Conservation (phyloP, 2,113 vertebrate genomes). For the Lichenostomus cassidix region DNA sequence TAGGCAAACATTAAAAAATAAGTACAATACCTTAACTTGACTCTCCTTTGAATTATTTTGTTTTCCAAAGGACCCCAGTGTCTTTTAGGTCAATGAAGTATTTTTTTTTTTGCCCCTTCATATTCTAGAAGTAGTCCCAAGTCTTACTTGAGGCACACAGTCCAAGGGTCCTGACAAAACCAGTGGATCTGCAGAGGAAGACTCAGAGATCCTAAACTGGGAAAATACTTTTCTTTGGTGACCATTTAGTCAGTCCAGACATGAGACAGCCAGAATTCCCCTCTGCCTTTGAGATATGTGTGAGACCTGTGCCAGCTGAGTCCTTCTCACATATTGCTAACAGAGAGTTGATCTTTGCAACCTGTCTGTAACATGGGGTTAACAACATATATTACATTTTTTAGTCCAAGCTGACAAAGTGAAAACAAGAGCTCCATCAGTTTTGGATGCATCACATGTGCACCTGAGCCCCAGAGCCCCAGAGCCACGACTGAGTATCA, state of each 20-base stretch:
- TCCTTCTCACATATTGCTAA: not conserved
- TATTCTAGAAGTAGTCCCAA: not conserved
- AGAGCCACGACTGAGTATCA: accelerated
- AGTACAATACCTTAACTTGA: not conserved
- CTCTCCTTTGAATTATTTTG: not conserved
- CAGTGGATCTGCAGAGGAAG: not conserved
- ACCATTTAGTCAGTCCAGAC: not conserved
- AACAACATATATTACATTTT: not conserved
- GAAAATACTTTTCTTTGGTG: not conserved
- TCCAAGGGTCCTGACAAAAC: not conserved
- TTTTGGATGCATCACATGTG: not conserved
- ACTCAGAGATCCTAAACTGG: not conserved
- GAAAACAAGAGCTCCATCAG: not conserved
- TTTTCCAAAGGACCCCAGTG: not conserved
- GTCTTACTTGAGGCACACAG: not conserved
- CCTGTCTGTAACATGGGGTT: not conserved
- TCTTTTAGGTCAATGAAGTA: not conserved
- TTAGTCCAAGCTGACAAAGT: not conserved
- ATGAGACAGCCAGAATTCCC: not conserved
- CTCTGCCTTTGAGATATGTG: not conserved
- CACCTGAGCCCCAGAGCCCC: not conserved
- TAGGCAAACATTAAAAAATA: not conserved
- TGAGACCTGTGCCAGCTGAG: not conserved
- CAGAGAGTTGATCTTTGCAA: not conserved
- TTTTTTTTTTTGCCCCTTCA: not conserved